Percentiles rank a stretch among this genome's conserved stretches.
phyloP scores from a whole-genome alignment of 2,113 vertebrate genomes.

The Xiphias gladius region DNA sequence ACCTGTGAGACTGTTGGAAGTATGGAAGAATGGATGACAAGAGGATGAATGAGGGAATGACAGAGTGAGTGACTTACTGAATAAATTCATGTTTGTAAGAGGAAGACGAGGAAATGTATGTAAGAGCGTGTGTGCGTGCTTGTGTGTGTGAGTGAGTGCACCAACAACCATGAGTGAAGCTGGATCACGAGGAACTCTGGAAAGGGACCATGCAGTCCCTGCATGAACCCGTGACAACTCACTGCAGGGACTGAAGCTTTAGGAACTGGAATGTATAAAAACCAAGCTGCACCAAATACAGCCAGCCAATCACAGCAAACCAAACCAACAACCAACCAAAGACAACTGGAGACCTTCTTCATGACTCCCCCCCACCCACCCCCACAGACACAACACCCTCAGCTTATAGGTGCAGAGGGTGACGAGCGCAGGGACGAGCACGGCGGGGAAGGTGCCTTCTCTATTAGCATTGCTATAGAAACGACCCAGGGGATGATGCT shows the following conservation, averaged over 20 bases:
- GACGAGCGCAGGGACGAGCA: constrained; percentile 54
- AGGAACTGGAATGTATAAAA: constrained; percentile 84
- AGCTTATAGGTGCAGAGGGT: constrained; percentile 69
- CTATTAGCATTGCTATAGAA: constrained; percentile 81
- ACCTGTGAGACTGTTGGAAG: constrained; percentile 64
- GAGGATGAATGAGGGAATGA: constrained; percentile 50
- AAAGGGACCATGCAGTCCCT: constrained; percentile 70
- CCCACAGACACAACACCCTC: constrained; percentile 62
- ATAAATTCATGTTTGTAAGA: constrained; percentile 63
- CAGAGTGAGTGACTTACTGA: constrained; percentile 43
- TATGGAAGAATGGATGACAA: constrained; percentile 32
- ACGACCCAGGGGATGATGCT: constrained; percentile 83
- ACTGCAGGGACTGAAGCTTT: constrained; percentile 79
- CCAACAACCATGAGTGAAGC: constrained; percentile 78
- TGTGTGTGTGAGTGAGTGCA: constrained; percentile 61
- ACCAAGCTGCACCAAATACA: constrained; percentile 83
- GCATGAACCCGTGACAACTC: constrained; percentile 68
- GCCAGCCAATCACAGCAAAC: constrained; percentile 57
- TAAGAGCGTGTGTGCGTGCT: constrained; percentile 31
- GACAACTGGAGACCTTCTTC: constrained; percentile 80
- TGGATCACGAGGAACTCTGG: constrained; percentile 73
- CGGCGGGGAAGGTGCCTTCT: constrained; percentile 73
- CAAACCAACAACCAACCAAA: constrained; percentile 80
- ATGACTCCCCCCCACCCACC: constrained; percentile 55
- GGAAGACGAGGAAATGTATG: constrained; percentile 49